Percentiles rank a stretch among this genome's conserved stretches.
These are phyloP conservation scores for Orgyia antiqua DNA, from an alignment of 2,888 invertebrate species.

Conservation along the genomic window DNA sequence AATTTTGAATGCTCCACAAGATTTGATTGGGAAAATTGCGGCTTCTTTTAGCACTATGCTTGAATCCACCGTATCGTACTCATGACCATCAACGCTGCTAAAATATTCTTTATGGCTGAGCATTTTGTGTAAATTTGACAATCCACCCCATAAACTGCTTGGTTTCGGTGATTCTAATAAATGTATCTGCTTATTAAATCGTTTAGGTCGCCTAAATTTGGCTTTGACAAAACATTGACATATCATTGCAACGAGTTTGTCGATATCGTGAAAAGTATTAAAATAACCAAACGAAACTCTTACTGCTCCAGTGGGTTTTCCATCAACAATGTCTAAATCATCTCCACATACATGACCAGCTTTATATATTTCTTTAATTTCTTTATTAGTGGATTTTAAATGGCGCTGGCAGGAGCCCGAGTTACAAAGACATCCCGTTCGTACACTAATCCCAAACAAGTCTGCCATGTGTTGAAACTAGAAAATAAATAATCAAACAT, in stretches of 20 bases:
- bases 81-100: constrained; percentile 15
- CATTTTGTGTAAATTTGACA: constrained; percentile 21
- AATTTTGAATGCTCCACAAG: constrained; percentile 89
- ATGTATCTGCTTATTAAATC: constrained; percentile 24
- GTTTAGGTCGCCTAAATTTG: constrained; percentile 42
- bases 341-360: constrained; percentile 96
- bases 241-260: constrained; percentile 85
- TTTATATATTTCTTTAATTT: constrained; percentile 87
- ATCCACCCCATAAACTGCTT: constrained; percentile 23
- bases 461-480: constrained; percentile 94
- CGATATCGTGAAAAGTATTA: constrained; percentile 85
- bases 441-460: constrained; percentile 88
- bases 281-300: constrained; percentile 95
- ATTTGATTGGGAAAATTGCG: constrained; percentile 91
- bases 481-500: constrained; percentile 25
- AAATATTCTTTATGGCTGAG: constrained; percentile 11
- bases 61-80: constrained; percentile 23
- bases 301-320: constrained; percentile 93
- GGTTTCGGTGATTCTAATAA: constrained; percentile 15
- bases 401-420: constrained; percentile 95
- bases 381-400: constrained; percentile 81
- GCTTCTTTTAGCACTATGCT: constrained; percentile 47
- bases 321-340: constrained; percentile 89
- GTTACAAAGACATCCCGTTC: constrained; percentile 98
- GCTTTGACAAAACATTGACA: constrained; percentile 83